Evolutionary conservation across 2,888 invertebrate species (phyloP).

Genomic region (Drosophila meridiana): DNA sequence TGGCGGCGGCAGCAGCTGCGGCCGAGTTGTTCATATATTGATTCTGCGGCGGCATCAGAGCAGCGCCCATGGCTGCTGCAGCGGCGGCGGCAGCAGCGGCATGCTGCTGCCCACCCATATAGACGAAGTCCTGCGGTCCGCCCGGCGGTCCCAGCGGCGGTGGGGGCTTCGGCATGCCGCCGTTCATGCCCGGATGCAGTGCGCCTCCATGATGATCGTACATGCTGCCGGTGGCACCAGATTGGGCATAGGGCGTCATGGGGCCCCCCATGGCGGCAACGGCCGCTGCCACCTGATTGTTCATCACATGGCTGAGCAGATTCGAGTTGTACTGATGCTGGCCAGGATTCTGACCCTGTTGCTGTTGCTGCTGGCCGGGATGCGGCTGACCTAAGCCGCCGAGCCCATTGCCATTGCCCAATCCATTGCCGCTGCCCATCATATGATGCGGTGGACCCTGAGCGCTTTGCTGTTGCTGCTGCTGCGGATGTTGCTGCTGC

Average conservation of each 20-base stretch:
- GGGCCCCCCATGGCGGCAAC: conserved; percentile 81
- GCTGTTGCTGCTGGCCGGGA: conserved; percentile 85
- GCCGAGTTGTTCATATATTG: conserved; percentile 84
- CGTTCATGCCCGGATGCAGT: conserved; percentile 83
- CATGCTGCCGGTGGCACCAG: conserved; percentile 80
- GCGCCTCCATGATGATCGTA: conserved; percentile 83
- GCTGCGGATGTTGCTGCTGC: conserved; percentile 85
- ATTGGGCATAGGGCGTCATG: conserved; percentile 82
- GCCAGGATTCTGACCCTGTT: conserved; percentile 46
- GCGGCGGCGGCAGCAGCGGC: conserved; percentile 69
- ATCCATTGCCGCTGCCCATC: conserved; percentile 73
- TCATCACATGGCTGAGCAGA: conserved; percentile 84
- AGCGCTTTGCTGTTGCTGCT: conserved; percentile 86
- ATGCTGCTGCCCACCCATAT: conserved; percentile 84
- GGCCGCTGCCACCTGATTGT: conserved; percentile 80
- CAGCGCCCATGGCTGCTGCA: conserved; percentile 76
- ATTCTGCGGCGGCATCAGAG: conserved; percentile 84
- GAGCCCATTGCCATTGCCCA: conserved; percentile 86
- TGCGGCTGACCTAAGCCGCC: conserved; percentile 85
- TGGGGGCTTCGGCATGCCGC: conserved; percentile 77
- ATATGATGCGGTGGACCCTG: conserved; percentile 86
- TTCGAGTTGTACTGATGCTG: conserved; percentile 84
- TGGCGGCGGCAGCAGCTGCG: conserved; percentile 81
- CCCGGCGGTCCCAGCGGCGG: conserved; percentile 67
- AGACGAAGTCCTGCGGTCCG: conserved; percentile 83